Base-by-base conservation (phyloP, 2,113 vertebrate species). In the Channa maculata region DNA sequence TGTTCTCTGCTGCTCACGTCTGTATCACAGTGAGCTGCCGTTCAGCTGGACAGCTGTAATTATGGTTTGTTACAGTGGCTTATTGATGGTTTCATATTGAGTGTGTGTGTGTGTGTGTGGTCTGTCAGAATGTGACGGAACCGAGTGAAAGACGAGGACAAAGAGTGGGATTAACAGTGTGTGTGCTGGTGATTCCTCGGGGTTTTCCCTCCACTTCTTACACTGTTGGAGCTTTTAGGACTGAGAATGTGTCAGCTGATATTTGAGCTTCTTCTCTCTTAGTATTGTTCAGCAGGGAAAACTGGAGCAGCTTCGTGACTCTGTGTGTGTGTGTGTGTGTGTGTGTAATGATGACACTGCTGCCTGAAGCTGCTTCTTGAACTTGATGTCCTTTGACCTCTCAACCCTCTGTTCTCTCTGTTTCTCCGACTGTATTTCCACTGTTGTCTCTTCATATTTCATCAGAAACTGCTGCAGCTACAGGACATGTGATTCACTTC, bases 401-500 rank as follows among this genome's bases (percentile, higher is more conserved):
- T 13, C 0, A 45, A 1, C 81, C 50, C 46, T 33, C 11, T 64
- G 67, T 46, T 54, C 65, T 34, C 41, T 10, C 41, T 13, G 10
- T 14, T 2, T 49, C 11, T 51, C 52, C 44, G 55, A 39, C 38
- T 61, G 44, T 8, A 3, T 60, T 41, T 71, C 49, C 60, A 0
- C 14, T 46, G 68, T 52, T 46, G 68, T 52, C 69, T 54, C 82
- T 58, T 53, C 39, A 0, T 36, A 12, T 71, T 58, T 3, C 24
- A 14, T 62, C 71, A 57, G 6, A 34, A n/a, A 57, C 4, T 12
- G 4, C 51, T 0, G 54, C 58, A 59, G 71, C 65, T 41, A 12
- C 1, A 3, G 10, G 58, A 34, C 74, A 53, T 2, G 63, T 52
- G 55, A 57, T 50, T 2, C 14, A 6, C 14, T 63, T 33, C 70